Evolutionary conservation across 2,113 vertebrate species (phyloP).

Genomic region (Poeciliopsis occidentalis): DNA sequence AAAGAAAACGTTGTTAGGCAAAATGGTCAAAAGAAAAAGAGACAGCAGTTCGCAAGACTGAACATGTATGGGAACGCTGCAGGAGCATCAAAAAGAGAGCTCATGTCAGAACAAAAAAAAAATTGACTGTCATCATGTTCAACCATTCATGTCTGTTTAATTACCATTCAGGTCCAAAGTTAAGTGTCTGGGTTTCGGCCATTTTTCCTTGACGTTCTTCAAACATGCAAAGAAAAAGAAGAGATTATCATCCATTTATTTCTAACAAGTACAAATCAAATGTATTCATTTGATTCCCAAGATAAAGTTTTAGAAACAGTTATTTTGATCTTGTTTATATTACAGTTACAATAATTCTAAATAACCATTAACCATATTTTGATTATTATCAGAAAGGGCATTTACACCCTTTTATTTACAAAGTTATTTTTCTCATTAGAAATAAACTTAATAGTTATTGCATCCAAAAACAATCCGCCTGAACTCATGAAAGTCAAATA

Average conservation of each 20-base stretch:
- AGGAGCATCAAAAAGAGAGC: conserved; percentile 2
- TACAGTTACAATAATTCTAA: neutral
- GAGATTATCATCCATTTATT: conserved; percentile 4
- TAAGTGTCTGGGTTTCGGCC: conserved; percentile 99
- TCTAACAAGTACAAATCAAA: neutral
- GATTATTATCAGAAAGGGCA: too few relatives aligned
- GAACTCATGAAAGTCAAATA: too few relatives aligned
- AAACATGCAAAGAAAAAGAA: conserved; percentile 56
- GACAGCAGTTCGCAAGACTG: conserved; percentile 23
- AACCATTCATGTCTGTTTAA: conserved; percentile 39
- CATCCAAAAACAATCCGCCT: too few relatives aligned
- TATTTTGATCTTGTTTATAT: neutral
- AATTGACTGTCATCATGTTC: neutral
- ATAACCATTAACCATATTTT: neutral
- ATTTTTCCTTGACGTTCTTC: conserved; percentile 86
- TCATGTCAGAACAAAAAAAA: conserved; percentile 29
- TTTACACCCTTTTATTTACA: too few relatives aligned
- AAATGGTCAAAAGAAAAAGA: conserved; percentile 10
- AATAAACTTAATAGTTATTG: too few relatives aligned
- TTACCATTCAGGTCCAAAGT: conserved; percentile 99
- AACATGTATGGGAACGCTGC: conserved; percentile 20
- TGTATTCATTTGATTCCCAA: neutral
- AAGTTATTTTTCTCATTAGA: too few relatives aligned
- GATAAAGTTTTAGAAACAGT: neutral
- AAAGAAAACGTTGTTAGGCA: conserved; percentile 26